Evolutionary conservation across 1,140 invertebrate genomes (phyloP).

Genomic region (Manduca sexta): DNA sequence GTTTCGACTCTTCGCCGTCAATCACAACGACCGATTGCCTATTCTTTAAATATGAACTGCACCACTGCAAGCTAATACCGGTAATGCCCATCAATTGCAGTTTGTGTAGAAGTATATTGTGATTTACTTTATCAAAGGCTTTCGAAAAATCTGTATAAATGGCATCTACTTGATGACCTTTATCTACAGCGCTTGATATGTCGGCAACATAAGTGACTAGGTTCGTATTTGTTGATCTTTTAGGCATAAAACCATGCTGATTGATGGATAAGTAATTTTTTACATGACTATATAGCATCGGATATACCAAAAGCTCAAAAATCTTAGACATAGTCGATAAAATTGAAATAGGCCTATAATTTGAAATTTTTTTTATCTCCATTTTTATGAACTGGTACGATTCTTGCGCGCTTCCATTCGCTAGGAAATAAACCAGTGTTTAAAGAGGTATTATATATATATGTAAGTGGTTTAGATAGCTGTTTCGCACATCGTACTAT

Average conservation of each 20-base stretch:
- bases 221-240: conserved; percentile 5
- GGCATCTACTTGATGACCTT: conserved; percentile 6
- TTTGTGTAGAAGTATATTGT: conserved; percentile 9
- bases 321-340: conserved; percentile 10
- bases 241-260: not conserved
- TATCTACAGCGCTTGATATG: conserved; percentile 1
- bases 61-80: conserved; percentile 1
- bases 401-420: conserved; percentile 13
- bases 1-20: not conserved
- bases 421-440: too few relatives aligned
- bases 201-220: conserved; percentile 5
- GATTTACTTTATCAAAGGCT: conserved; percentile 7
- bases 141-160: conserved; percentile 13
- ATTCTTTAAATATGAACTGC: not conserved
- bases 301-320: conserved; percentile 10
- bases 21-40: not conserved
- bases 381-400: conserved; percentile 14
- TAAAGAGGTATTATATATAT: too few relatives aligned
- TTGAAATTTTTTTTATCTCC: conserved; percentile 2
- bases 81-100: conserved; percentile 5
- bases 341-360: conserved; percentile 15
- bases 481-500: too few relatives aligned
- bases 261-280: not conserved
- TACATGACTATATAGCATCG: conserved; percentile 5
- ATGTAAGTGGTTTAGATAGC: too few relatives aligned